A percentile compares a stretch with the other conserved stretches of the same genome.
These are phyloP conservation scores for Axinella damicornis DNA, from an alignment of 37 sponge, comb jelly and placozoan species.

Conservation along the genomic window DNA sequence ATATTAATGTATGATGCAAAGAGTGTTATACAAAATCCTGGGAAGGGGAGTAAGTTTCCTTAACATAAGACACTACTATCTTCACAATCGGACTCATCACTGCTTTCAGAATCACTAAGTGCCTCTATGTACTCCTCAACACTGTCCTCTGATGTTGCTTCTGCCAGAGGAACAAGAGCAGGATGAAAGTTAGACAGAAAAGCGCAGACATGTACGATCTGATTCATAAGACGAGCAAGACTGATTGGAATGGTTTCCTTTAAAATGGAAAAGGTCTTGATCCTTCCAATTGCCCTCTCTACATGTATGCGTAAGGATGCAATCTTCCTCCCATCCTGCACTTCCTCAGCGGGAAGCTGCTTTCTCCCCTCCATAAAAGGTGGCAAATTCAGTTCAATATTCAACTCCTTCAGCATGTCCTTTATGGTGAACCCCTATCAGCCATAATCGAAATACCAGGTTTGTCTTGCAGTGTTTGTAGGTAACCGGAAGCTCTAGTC, in stretches of 20 bases:
- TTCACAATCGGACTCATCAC: background rate
- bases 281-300: no score
- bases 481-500: conserved; percentile 13
- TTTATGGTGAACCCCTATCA: conserved; percentile 47
- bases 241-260: conserved; percentile 43
- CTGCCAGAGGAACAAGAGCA: conserved; percentile 31
- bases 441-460: conserved; percentile 38
- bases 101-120: conserved; percentile 1
- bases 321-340: no score
- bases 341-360: no score
- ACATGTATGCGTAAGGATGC: no score
- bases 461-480: conserved; percentile 11
- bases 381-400: conserved; percentile 45
- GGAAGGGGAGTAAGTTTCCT: no score
- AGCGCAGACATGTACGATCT: conserved; percentile 50
- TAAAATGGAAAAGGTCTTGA: conserved; percentile 51
- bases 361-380: conserved; percentile 54
- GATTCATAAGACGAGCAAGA: conserved; percentile 55
- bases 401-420: conserved; percentile 27
- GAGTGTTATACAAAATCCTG: no score
- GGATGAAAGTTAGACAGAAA: conserved; percentile 66
- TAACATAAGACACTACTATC: no score
- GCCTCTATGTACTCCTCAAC: conserved; percentile 22
- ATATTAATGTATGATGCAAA: no score
- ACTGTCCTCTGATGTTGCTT: background rate